Base-by-base conservation (phyloP, 2,888 invertebrate genomes). In the Campoletis raptor region DNA sequence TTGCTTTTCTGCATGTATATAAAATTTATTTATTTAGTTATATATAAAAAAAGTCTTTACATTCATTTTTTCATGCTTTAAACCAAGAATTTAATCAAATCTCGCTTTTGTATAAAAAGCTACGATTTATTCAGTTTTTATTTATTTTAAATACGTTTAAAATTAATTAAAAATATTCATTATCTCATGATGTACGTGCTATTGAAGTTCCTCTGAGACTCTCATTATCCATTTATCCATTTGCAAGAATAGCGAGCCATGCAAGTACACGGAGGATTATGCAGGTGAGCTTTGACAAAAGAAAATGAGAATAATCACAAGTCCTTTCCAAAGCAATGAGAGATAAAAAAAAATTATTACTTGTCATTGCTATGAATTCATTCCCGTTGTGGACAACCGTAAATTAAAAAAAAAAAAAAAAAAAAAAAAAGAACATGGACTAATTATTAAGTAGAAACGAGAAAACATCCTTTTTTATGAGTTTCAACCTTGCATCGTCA, bases 261-360 rank as follows among this genome's bases (percentile, higher is more conserved):
- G 30, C 30, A 24, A 57, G 54, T 67, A 77, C 64, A 54, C 21
- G n/a, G 76, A 77, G 70, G 42, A 76, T 85, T 77, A 64, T 70
- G 12, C 36, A 15, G 52, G 40, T 61, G 45, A 37, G 61, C 69
- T 40, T 64, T 76, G 80, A 84, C 80, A 81, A 85, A 85, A 70
- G 76, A 66, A 52, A 40, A 52, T 52, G 30, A 30, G 48, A 15
- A 66, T 42, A 74, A 48, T 52, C 57, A 69, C 18, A 69, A 64
- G 30, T 24, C 40, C 45, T 61, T 21, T 45, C 37, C 6, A n/a
- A 54, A 30, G 66, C 45, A 45, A 83, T 79, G 18, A 45, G 66
- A 30, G 21, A 45, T 45, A 67, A 70, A 64, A 72, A 64, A 12
- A 52, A 30, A 48, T 70, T 77, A 72, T 77, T 54, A 67, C 18